Conservation (phyloP, 2,888 invertebrate species). For the Portevinia maculata region DNA sequence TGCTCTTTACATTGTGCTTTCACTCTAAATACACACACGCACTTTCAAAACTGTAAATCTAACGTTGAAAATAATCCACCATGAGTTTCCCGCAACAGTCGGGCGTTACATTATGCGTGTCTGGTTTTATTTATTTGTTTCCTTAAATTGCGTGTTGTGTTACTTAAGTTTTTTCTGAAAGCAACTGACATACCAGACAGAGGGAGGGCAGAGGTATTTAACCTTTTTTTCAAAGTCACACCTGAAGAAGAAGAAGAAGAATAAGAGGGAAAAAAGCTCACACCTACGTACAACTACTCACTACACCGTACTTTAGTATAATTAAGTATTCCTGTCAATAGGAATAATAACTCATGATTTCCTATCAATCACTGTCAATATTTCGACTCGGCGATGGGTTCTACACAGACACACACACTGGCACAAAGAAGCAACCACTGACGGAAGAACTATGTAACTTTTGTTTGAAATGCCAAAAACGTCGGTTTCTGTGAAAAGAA, state of each 20-base stretch:
- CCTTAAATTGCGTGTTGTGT: slow-evolving; percentile 35
- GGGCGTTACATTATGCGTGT: slow-evolving; percentile 26
- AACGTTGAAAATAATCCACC: slow-evolving; percentile 28
- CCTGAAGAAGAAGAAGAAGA: slow-evolving; percentile 25
- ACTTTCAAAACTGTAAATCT: background rate
- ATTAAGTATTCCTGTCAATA: slow-evolving; percentile 68
- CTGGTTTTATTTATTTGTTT: slow-evolving; percentile 20
- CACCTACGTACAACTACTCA: slow-evolving; percentile 13
- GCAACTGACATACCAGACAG: slow-evolving; percentile 17
- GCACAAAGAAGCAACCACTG: slow-evolving; percentile 16
- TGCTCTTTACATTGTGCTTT: slow-evolving; percentile 10
- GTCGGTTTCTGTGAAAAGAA: slow-evolving; percentile 50
- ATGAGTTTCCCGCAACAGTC: slow-evolving; percentile 7
- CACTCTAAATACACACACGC: slow-evolving; percentile 16
- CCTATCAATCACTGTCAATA: slow-evolving; percentile 70
- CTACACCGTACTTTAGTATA: slow-evolving; percentile 37
- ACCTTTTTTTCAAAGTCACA: slow-evolving; percentile 59
- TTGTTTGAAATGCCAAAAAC: slow-evolving; percentile 68
- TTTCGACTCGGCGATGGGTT: slow-evolving; percentile 48
- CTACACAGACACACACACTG: slow-evolving; percentile 4
- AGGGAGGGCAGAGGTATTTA: slow-evolving; percentile 22
- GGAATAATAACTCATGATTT: slow-evolving; percentile 68
- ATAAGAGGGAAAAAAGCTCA: too few species aligned
- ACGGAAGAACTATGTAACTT: slow-evolving; percentile 58
- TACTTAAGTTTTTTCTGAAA: slow-evolving; percentile 35